A percentile compares a stretch with the other conserved stretches of the same genome.
phyloP scores from a whole-genome alignment of 2,888 invertebrate genomes.

The Emmelina monodactyla region DNA sequence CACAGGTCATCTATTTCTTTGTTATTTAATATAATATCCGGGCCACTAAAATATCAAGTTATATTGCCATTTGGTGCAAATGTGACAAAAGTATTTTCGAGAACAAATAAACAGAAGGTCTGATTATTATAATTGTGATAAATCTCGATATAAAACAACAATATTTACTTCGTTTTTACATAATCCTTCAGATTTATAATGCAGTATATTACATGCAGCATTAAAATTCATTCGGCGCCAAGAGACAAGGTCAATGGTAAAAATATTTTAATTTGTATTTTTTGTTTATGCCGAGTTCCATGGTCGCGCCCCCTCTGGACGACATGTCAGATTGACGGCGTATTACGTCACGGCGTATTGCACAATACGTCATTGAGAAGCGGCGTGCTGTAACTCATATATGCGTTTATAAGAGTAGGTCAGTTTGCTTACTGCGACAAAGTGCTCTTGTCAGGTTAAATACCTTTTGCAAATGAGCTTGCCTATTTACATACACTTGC shows the following conservation, averaged over 20 bases:
- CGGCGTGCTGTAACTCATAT: conserved; percentile 21
- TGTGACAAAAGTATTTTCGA: too few species aligned
- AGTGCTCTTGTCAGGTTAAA: neutral
- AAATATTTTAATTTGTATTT: neutral
- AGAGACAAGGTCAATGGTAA: neutral
- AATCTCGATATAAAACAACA: too few species aligned
- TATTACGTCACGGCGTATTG: conserved; percentile 27
- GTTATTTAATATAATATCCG: too few species aligned
- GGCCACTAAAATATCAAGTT: too few species aligned
- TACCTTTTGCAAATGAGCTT: neutral
- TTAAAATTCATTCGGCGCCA: neutral
- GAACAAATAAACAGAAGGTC: too few species aligned
- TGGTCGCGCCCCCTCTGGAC: conserved; percentile 1
- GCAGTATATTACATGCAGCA: too few species aligned
- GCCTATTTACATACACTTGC: neutral
- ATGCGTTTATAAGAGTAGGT: conserved; percentile 27
- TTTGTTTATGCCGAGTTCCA: neutral
- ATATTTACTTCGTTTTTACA: too few species aligned
- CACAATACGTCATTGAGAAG: conserved; percentile 31
- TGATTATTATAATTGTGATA: too few species aligned
- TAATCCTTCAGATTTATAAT: too few species aligned
- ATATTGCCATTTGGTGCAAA: too few species aligned
- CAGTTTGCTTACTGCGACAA: conserved; percentile 19
- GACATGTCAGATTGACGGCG: neutral
- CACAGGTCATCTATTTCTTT: too few species aligned